Conservation (phyloP, 2,888 invertebrate species). For the Liodrosophila aerea region DNA sequence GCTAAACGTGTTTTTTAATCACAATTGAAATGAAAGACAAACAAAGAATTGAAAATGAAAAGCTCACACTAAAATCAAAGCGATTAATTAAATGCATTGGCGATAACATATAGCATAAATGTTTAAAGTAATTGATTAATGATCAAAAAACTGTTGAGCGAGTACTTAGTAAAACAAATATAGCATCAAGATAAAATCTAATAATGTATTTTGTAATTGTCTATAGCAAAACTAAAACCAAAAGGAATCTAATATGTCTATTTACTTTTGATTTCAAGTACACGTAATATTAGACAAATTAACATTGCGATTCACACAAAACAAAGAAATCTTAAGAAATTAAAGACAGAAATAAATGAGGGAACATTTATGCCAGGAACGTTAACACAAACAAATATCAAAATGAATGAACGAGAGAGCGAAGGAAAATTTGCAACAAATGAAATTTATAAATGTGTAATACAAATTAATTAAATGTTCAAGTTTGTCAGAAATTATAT, state of each 20-base stretch:
- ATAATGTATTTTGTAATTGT: constrained; percentile 47
- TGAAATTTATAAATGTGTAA: constrained; percentile 67
- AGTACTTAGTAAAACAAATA: constrained; percentile 28
- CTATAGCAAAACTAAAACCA: constrained; percentile 28
- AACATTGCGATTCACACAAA: constrained; percentile 18
- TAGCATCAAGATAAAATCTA: constrained; percentile 3
- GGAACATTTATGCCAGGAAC: constrained; percentile 56
- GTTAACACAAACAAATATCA: constrained; percentile 66
- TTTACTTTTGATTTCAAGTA: constrained; percentile 20
- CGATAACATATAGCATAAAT: constrained; percentile 19
- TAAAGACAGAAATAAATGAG: constrained; percentile 35
- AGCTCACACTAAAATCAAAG: neutral
- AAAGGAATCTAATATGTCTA: neutral
- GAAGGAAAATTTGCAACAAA: constrained; percentile 56
- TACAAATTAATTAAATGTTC: constrained; percentile 65
- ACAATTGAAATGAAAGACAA: too few relatives aligned
- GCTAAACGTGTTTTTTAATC: constrained; percentile 20
- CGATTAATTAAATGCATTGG: constrained; percentile 10
- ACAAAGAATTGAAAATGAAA: constrained; percentile 2
- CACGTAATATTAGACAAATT: neutral
- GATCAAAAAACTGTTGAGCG: too few relatives aligned
- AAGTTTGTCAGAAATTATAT: constrained; percentile 79
- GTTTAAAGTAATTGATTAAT: constrained; percentile 9
- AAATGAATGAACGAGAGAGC: constrained; percentile 20
- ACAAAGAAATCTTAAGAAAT: constrained; percentile 27